Evolutionary conservation across 2,113 vertebrate species (phyloP), one percentile per base, ranked within the genome.

Genomic region (Boleophthalmus pectinirostris): DNA sequence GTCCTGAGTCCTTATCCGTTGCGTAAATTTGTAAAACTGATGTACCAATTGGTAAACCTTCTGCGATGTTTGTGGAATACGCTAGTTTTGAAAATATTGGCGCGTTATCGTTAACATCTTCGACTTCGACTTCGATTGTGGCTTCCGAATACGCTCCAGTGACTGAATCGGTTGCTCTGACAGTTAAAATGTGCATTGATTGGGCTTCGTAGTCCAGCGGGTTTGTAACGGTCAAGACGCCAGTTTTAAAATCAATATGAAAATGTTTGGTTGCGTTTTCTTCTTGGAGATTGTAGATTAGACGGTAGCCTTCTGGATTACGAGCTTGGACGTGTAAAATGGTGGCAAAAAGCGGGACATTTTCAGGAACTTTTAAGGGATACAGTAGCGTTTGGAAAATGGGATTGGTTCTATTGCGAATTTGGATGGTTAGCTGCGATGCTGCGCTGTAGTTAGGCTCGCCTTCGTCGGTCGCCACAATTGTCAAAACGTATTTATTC

Each of bases 251-350:
- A 82, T 99, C 96, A 0, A 96, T 94, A 80, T 93, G 95, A 81
- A 99, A 98, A 47, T 94, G 86, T 15, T 85, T 94, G 23, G 97
- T 84, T 8, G 94, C 84, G 0, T 96, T 96, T 85, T 97, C 95
- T 79, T 97, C 96, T 49, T 95, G 85, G 0, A 99, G 94, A 85
- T 96, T 98, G 87, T 99, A 99, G 88, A 99, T 96, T 16, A 99
- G 93, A 12, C 95, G 95, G 70, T 97, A 95, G 47, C 97, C 97
- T 56, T 98, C 97, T 0, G 96, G 97, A 75, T 97, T 99, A 66
- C 95, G 94, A 53, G 98, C 98, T 86, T 98, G 98, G 3, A 98
- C 96, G 56, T 99, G 97, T 38, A 99, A 88, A 79, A 99, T 94
- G 0, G 97, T 95, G 3, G 96, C 98, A 68, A 95, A 96, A 0